Percentiles rank a stretch among this genome's conserved stretches.
phyloP scores from a whole-genome alignment of 2,113 vertebrate species.

The Aegithalos caudatus region DNA sequence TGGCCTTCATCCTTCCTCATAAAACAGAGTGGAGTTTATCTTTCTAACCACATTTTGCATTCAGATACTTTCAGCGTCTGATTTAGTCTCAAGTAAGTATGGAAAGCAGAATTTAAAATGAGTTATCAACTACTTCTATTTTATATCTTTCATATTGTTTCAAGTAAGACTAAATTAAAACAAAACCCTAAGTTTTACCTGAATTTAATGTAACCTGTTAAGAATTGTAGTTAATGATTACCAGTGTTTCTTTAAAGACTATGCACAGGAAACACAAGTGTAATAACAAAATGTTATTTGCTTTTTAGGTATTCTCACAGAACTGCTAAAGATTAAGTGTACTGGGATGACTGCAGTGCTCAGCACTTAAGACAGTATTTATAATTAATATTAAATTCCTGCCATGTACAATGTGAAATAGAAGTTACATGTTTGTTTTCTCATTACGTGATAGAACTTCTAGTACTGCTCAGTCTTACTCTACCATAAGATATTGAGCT shows the following conservation, averaged over 20 bases:
- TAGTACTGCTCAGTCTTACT: neutral
- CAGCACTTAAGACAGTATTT: neutral
- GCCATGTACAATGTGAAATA: neutral
- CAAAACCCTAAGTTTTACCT: neutral
- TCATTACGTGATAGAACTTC: neutral
- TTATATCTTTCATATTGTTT: neutral
- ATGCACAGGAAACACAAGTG: neutral
- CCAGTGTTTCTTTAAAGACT: neutral
- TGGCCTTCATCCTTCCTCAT: neutral
- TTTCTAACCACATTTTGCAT: neutral
- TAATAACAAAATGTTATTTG: neutral
- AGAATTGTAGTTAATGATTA: neutral
- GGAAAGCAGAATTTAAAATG: neutral
- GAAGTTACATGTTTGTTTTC: neutral
- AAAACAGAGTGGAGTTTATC: neutral
- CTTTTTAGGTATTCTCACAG: neutral
- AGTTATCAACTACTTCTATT: neutral
- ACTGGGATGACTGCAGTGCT: neutral
- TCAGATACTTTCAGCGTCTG: neutral
- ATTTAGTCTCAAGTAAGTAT: neutral
- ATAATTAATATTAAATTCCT: conserved; percentile 6
- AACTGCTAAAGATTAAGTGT: neutral
- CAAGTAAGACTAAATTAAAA: neutral
- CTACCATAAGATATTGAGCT: neutral
- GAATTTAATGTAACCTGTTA: neutral